Evolutionary conservation across 1,140 invertebrate species (phyloP).

Genomic region (Drosophila micromelanica): DNA sequence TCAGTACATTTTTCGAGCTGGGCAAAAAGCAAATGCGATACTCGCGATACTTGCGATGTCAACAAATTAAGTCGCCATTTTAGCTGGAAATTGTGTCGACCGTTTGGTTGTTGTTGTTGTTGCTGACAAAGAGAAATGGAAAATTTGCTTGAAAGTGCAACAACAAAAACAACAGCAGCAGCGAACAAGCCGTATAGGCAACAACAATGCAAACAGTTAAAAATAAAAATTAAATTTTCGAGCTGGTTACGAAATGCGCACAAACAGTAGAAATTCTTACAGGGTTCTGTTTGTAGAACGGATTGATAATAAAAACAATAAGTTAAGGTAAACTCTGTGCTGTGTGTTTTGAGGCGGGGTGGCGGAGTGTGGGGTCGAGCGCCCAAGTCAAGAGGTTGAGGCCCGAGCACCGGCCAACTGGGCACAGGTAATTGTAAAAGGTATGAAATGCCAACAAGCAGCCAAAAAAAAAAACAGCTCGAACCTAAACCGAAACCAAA

Average conservation of each 20-base stretch:
- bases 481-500: constrained; percentile 29
- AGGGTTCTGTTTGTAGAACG: constrained; percentile 52
- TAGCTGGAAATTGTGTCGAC: constrained; percentile 71
- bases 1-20: constrained; percentile 59
- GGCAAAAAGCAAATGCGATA: constrained; percentile 45
- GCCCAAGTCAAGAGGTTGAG: constrained; percentile 45
- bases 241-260: constrained; percentile 61
- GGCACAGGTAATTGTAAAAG: constrained; percentile 35
- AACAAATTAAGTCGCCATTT: constrained; percentile 71
- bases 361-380: constrained; percentile 13
- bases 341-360: too few relatives aligned
- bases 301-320: constrained; percentile 47
- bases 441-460: constrained; percentile 40
- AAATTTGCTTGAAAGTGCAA: constrained; percentile 38
- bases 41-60: constrained; percentile 56
- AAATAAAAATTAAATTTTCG: constrained; percentile 4
- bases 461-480: constrained; percentile 19
- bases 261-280: constrained; percentile 37
- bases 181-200: too few relatives aligned
- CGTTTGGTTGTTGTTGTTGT: constrained; percentile 20
- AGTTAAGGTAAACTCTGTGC: constrained; percentile 19
- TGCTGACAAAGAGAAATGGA: constrained; percentile 54
- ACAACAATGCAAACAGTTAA: not conserved
- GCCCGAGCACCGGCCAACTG: constrained; percentile 23
- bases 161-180: constrained; percentile 12